Percentiles rank a stretch among this genome's conserved stretches.
These are phyloP conservation scores for Gonioctena quinquepunctata DNA, from an alignment of 1,140 invertebrate species.

Conservation along the genomic window DNA sequence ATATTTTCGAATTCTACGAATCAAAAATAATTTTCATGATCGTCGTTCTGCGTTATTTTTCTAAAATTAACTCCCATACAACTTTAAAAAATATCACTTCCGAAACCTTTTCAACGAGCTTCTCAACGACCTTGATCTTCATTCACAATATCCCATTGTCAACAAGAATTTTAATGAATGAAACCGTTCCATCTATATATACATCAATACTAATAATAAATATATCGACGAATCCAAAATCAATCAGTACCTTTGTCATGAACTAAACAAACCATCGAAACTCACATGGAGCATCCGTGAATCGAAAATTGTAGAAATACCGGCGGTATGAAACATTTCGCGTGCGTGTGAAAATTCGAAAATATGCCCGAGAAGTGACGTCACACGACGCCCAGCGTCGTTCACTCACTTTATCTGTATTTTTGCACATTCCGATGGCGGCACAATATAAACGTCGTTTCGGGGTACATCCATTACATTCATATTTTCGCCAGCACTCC, in stretches of 20 bases:
- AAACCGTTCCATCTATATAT: too few species aligned
- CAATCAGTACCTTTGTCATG: background rate
- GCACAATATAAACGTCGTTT: conserved; percentile 28
- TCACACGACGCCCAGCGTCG: conserved; percentile 30
- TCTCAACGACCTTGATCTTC: background rate
- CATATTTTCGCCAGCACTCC: background rate
- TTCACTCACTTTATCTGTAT: conserved; percentile 28
- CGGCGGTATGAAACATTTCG: background rate
- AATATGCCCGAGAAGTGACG: conserved; percentile 10
- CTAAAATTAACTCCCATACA: too few species aligned
- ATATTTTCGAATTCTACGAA: too few species aligned
- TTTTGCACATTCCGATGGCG: conserved; percentile 31
- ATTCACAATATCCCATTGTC: background rate
- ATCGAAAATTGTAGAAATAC: background rate
- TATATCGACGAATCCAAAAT: background rate
- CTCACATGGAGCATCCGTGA: background rate
- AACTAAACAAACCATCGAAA: background rate
- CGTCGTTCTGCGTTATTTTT: too few species aligned
- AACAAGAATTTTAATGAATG: background rate
- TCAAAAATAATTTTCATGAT: too few species aligned
- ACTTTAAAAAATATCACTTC: too few species aligned
- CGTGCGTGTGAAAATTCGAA: conserved; percentile 12
- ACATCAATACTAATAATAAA: background rate
- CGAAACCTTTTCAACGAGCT: too few species aligned
- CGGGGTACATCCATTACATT: conserved; percentile 13